Conservation (phyloP, 2,797 vertebrate genomes). For the Sciaenops ocellatus region DNA sequence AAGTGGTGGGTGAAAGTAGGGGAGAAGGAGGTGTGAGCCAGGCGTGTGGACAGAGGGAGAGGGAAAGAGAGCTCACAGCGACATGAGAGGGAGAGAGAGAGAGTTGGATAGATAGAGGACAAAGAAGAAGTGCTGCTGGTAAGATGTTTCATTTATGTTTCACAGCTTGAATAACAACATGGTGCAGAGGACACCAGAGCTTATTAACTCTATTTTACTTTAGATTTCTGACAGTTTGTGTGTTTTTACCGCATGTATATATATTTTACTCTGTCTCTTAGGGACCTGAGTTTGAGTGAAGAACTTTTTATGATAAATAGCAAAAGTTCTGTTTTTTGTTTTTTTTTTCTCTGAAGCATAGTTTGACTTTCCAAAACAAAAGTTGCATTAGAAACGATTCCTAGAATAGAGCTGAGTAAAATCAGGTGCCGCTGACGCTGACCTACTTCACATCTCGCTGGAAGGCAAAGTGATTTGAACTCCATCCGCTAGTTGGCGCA, state of each 20-base stretch:
- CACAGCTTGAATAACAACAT: conserved; percentile 23
- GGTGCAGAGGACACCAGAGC: not conserved
- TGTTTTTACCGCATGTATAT: not conserved
- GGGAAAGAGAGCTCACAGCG: conserved; percentile 49
- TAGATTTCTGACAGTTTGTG: not conserved
- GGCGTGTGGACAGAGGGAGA: conserved; percentile 57
- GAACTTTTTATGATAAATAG: not conserved
- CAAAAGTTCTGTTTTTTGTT: not conserved
- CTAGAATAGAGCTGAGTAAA: conserved; percentile 25
- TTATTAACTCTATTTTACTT: conserved; percentile 1
- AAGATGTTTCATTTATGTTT: conserved; percentile 68
- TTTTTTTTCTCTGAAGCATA: not conserved
- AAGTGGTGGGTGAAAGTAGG: conserved; percentile 58
- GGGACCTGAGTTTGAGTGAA: not conserved
- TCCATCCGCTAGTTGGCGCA: conserved; percentile 17
- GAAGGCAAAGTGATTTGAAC: conserved; percentile 29
- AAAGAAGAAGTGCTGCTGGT: conserved; percentile 66
- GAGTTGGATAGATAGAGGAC: conserved; percentile 51
- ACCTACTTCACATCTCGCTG: conserved; percentile 66
- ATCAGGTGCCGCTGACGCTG: conserved; percentile 48
- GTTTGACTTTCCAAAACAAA: conserved; percentile 17
- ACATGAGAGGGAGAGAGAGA: conserved; percentile 53
- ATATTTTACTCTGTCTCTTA: not conserved
- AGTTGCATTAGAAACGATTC: conserved; percentile 10
- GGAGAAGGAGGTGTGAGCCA: conserved; percentile 66